phyloP scores from a whole-genome alignment of 2,797 vertebrate species.

The Enteromius fasciolatus region DNA sequence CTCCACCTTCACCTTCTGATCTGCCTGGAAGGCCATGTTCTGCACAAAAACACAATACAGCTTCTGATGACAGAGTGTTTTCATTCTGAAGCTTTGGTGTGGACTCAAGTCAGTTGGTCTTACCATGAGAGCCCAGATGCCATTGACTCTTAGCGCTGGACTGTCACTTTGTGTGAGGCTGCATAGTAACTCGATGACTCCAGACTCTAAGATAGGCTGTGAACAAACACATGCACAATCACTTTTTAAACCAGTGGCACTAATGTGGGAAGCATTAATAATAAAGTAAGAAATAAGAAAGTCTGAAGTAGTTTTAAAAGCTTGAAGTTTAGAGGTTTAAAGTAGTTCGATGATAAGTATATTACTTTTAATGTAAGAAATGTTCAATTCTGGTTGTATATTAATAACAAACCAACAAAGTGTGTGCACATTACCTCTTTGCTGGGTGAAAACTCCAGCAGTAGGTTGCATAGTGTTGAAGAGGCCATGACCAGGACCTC shows the following conservation, averaged over 20 bases:
- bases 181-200: constrained; percentile 96
- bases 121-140: constrained; percentile 99
- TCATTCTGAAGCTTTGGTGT: background rate
- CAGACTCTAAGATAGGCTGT: constrained; percentile 97
- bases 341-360: background rate
- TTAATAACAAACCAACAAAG: background rate
- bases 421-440: constrained; percentile 86
- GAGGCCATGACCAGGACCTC: constrained; percentile 98
- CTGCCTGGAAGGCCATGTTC: constrained; percentile 99
- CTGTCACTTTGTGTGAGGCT: constrained; percentile 98
- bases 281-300: background rate
- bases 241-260: background rate
- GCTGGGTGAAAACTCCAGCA: constrained; percentile 98
- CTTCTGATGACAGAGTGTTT: background rate
- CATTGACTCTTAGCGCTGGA: constrained; percentile 94
- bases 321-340: background rate
- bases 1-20: constrained; percentile 98
- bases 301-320: background rate
- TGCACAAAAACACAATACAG: constrained; percentile 64
- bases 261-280: background rate
- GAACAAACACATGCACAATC: background rate
- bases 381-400: background rate
- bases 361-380: background rate
- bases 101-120: constrained; percentile 55
- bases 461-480: constrained; percentile 97